A percentile compares a stretch with the other conserved stretches of the same genome.
These are phyloP conservation scores for Myotis pilosus DNA, from an alignment of 2,797 vertebrate genomes.

Conservation along the genomic window DNA sequence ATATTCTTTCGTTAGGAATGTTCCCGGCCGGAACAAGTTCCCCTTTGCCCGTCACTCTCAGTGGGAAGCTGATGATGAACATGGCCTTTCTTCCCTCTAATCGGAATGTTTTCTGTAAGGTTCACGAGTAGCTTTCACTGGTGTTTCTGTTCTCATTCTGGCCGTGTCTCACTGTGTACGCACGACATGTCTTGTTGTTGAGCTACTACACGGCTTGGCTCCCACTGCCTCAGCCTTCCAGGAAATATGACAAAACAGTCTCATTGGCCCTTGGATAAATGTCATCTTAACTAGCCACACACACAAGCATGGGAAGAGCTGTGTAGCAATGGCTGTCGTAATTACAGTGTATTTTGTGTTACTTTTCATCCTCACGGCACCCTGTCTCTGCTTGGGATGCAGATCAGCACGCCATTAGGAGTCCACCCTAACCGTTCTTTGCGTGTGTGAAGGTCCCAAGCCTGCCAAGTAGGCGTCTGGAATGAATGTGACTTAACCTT, in stretches of 20 bases:
- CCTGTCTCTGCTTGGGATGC: slow-evolving; percentile 58
- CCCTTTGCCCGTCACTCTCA: neutral
- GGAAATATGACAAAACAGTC: slow-evolving; percentile 58
- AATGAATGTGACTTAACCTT: slow-evolving; percentile 67
- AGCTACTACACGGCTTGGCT: slow-evolving; percentile 51
- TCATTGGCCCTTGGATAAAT: slow-evolving; percentile 66
- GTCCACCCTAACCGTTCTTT: slow-evolving; percentile 44
- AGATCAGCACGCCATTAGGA: slow-evolving; percentile 65
- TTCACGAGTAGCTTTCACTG: neutral
- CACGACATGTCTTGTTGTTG: slow-evolving; percentile 34
- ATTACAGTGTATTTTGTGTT: slow-evolving; percentile 49
- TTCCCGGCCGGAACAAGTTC: slow-evolving; percentile 30
- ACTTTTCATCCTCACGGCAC: slow-evolving; percentile 48
- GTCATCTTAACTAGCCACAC: slow-evolving; percentile 66
- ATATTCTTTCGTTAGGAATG: neutral
- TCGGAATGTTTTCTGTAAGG: neutral
- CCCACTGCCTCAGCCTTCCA: slow-evolving; percentile 55
- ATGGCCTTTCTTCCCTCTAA: neutral
- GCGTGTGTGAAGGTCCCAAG: slow-evolving; percentile 70
- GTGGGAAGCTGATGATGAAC: neutral
- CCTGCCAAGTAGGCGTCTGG: slow-evolving; percentile 53
- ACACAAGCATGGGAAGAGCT: slow-evolving; percentile 61
- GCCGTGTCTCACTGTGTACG: slow-evolving; percentile 4
- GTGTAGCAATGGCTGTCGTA: slow-evolving; percentile 40
- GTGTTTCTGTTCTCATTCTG: slow-evolving; percentile 10